Evolutionary conservation across 2,113 vertebrate species (phyloP), one percentile per base, ranked within the genome.

Genomic region (Chunga burmeisteri): DNA sequence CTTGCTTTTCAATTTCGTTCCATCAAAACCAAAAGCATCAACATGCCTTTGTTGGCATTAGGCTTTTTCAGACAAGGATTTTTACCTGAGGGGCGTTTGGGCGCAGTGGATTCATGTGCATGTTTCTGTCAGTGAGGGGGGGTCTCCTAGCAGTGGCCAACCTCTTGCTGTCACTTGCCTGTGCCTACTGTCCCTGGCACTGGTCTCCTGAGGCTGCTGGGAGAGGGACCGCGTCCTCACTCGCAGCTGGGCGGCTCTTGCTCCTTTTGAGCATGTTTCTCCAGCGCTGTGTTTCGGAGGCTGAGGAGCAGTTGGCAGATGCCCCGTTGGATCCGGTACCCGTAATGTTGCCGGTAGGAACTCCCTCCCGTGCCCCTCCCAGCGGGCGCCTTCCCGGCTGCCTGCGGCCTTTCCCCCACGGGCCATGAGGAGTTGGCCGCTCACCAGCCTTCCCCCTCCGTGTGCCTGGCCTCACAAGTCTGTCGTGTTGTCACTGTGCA

Each of bases 341-440:
- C 9, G 0, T 25, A 12, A 18, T 0, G 7, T n/a, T n/a, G 47
- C 30, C 6, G 1, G 30, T 9, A 21, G 44, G 26, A 46, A 4
- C 27, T 44, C 44, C 18, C 34, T 34, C 4, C 0, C 1, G 5
- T 63, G 47, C 34, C 47, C 25, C 17, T 56, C 74, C 13, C 42
- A n/a, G 47, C 20, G 1, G 44, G 18, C 2, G 3, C 44, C 44
- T 34, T 25, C 49, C 27, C 66, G 0, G 2, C 59, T 65, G 29
- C 27, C 15, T 2, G 2, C 15, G 44, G 58, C 26, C 22, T n/a
- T 62, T 29, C 10, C 42, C 26, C 12, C 2, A 0, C 1, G 27
- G 55, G 32, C 1, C 6, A 26, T 6, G 5, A 40, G 6, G 36
- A 7, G 32, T 5, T 1, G 9, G 32, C 27, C 2, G 21, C 49